A percentile compares a stretch with the other conserved stretches of the same genome.
These are phyloP conservation scores for Metalampra italica DNA, from an alignment of 2,888 invertebrate species.

Conservation along the genomic window DNA sequence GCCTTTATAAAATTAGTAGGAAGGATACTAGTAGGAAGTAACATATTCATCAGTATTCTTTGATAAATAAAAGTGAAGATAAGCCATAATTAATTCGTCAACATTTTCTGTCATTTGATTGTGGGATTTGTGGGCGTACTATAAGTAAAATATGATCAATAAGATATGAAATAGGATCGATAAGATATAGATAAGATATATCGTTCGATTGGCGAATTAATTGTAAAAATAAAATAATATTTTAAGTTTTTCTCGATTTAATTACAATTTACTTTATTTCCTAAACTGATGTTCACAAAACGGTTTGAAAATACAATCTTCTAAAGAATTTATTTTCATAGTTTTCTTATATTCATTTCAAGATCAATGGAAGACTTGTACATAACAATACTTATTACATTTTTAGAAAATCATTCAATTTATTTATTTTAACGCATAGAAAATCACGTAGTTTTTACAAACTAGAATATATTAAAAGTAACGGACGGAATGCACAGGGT, in stretches of 20 bases:
- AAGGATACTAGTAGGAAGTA: too few relatives aligned
- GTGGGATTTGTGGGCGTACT: too few relatives aligned
- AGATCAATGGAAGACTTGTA: conserved; percentile 7
- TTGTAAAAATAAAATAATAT: conserved; percentile 7
- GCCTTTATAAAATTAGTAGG: too few relatives aligned
- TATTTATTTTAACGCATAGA: neutral
- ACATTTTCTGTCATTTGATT: too few relatives aligned
- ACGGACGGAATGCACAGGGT: conserved; percentile 37
- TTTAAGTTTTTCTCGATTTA: conserved; percentile 13
- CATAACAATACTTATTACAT: neutral
- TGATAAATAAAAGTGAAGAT: too few relatives aligned
- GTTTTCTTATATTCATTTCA: too few relatives aligned
- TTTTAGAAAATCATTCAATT: neutral
- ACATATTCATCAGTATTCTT: too few relatives aligned
- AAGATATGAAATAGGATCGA: too few relatives aligned
- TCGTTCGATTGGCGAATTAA: too few relatives aligned
- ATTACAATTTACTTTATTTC: conserved; percentile 10
- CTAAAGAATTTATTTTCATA: conserved; percentile 8
- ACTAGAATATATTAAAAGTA: neutral
- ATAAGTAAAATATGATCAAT: too few relatives aligned
- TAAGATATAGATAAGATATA: too few relatives aligned
- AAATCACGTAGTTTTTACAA: neutral
- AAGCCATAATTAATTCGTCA: too few relatives aligned
- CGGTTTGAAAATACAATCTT: conserved; percentile 14
- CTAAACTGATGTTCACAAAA: conserved; percentile 8